Evolutionary conservation across 2,797 vertebrate genomes (phyloP).

Genomic region (Periophthalmus magnuspinnatus): DNA sequence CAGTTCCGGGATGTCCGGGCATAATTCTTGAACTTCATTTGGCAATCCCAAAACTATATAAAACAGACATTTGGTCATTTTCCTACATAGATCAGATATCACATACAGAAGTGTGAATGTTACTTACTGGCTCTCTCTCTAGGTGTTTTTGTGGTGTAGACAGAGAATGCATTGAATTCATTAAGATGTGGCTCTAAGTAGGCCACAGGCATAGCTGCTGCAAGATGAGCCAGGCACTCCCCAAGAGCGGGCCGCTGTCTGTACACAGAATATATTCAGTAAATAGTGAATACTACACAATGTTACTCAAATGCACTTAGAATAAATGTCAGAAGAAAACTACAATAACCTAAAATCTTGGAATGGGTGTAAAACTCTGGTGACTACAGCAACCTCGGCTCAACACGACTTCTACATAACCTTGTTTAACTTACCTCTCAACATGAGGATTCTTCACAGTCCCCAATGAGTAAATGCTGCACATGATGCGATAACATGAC

Average conservation of each 20-base stretch:
- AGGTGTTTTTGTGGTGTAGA: slow-evolving; percentile 94
- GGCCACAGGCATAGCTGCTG: slow-evolving; percentile 92
- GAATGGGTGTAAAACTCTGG: too few species aligned
- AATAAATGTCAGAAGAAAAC: too few species aligned
- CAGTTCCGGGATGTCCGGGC: slow-evolving; percentile 89
- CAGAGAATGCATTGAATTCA: slow-evolving; percentile 88
- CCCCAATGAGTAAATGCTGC: slow-evolving; percentile 95
- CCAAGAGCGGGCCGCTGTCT: slow-evolving; percentile 91
- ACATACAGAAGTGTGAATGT: slow-evolving; percentile 3
- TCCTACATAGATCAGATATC: slow-evolving; percentile 13
- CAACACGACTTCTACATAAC: neutral
- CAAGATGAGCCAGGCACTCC: slow-evolving; percentile 90
- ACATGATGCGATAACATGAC: slow-evolving; percentile 93
- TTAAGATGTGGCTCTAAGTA: slow-evolving; percentile 90
- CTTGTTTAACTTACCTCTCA: slow-evolving; percentile 80
- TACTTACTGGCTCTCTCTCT: slow-evolving; percentile 89
- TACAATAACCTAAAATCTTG: too few species aligned
- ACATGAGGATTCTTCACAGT: slow-evolving; percentile 91
- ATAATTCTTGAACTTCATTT: slow-evolving; percentile 88
- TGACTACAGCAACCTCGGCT: neutral
- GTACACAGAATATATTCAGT: slow-evolving; percentile 1
- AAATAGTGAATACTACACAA: neutral
- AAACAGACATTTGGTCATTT: slow-evolving; percentile 7
- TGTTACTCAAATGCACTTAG: too few species aligned
- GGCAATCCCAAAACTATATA: slow-evolving; percentile 90